These are phyloP conservation scores for Caenorhabditis japonica DNA, from an alignment of 2,888 invertebrate species.

Conservation along the genomic window DNA sequence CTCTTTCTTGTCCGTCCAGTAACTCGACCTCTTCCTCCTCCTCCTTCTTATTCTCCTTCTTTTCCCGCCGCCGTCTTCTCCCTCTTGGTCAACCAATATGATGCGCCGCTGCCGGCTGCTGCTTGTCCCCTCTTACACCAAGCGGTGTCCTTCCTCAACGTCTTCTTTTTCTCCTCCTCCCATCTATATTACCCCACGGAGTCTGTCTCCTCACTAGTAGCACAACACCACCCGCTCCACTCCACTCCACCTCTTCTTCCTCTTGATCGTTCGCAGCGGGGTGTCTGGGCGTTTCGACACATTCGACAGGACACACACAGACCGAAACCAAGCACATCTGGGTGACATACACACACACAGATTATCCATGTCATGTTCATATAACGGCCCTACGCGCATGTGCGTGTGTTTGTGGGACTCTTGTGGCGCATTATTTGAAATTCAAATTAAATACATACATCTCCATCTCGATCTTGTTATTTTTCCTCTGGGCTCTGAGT, in stretches of 20 bases:
- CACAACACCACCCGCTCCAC: neutral
- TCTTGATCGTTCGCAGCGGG: slow-evolving; percentile 32
- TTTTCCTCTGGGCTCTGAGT: neutral
- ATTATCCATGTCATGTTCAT: slow-evolving; percentile 54
- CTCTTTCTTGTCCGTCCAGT: slow-evolving; percentile 26
- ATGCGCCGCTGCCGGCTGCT: slow-evolving; percentile 30
- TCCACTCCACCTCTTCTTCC: neutral
- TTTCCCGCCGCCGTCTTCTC: slow-evolving; percentile 14
- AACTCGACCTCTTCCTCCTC: slow-evolving; percentile 31
- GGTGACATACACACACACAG: slow-evolving; percentile 41
- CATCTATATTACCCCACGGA: slow-evolving; percentile 20
- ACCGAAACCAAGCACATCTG: slow-evolving; percentile 31
- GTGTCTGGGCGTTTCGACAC: slow-evolving; percentile 36
- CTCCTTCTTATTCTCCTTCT: slow-evolving; percentile 17
- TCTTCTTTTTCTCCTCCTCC: slow-evolving; percentile 33
- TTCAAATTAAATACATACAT: slow-evolving; percentile 24
- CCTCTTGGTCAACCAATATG: slow-evolving; percentile 33
- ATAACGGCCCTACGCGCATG: slow-evolving; percentile 15
- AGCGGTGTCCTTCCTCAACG: slow-evolving; percentile 35
- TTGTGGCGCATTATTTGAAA: slow-evolving; percentile 12
- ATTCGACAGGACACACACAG: slow-evolving; percentile 15
- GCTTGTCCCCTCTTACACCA: slow-evolving; percentile 25
- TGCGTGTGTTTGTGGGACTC: slow-evolving; percentile 9
- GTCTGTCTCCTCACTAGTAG: slow-evolving; percentile 1
- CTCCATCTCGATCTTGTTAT: neutral